Conservation (phyloP, 2,888 invertebrate species). For the Nebria salina region DNA sequence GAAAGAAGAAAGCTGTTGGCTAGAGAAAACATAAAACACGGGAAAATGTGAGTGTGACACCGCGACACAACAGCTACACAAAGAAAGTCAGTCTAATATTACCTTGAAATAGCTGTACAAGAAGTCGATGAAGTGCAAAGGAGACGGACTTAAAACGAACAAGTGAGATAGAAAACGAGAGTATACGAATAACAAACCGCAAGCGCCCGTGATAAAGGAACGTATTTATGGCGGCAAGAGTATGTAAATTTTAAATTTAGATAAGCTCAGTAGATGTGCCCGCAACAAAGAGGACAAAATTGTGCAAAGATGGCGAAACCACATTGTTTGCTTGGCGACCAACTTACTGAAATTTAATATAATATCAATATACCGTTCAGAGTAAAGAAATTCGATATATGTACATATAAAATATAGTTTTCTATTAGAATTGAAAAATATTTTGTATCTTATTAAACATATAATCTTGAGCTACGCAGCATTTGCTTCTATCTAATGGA, state of each 20-base stretch:
- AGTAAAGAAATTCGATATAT: background rate
- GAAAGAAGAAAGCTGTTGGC: background rate
- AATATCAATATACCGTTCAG: background rate
- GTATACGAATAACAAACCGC: slow-evolving; percentile 11
- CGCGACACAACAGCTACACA: slow-evolving; percentile 29
- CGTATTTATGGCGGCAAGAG: slow-evolving; percentile 37
- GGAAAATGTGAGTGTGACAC: slow-evolving; percentile 34
- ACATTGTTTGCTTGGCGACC: background rate
- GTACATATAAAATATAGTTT: background rate
- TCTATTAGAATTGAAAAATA: background rate
- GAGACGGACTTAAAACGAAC: background rate
- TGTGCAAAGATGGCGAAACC: slow-evolving; percentile 6
- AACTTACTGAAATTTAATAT: background rate
- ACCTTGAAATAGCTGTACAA: slow-evolving; percentile 11
- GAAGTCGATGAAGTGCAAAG: slow-evolving; percentile 2
- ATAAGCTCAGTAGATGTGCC: slow-evolving; percentile 20
- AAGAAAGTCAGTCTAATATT: slow-evolving; percentile 30
- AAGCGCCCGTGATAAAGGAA: slow-evolving; percentile 38
- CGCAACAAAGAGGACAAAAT: slow-evolving; percentile 7
- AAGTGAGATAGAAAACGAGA: slow-evolving; percentile 15
- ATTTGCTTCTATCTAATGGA: no score
- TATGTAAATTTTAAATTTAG: slow-evolving; percentile 45
- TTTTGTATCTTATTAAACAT: no score
- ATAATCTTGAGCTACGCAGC: no score
- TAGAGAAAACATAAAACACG: slow-evolving; percentile 34